Evolutionary conservation across 2,113 vertebrate genomes (phyloP).

Genomic region (Gambusia affinis): DNA sequence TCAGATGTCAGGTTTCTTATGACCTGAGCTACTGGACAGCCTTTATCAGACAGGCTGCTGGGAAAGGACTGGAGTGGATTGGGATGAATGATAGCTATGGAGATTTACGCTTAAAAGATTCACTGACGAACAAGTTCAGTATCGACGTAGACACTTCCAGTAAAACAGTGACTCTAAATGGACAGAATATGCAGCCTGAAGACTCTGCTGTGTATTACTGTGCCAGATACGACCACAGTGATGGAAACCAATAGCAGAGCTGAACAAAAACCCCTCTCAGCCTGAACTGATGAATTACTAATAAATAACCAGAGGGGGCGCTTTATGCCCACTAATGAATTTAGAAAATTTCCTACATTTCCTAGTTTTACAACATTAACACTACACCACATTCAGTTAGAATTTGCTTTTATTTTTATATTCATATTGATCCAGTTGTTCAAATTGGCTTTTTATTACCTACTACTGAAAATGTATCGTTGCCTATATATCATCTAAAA

Average conservation of each 20-base stretch:
- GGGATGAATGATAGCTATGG: rapidly evolving
- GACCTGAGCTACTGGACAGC: background rate
- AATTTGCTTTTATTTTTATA: too few species aligned
- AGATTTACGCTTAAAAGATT: background rate
- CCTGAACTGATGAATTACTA: background rate
- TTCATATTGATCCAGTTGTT: too few species aligned
- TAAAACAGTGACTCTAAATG: conserved; percentile 2
- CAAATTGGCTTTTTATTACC: too few species aligned
- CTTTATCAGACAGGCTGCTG: conserved; percentile 54
- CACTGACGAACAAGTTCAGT: background rate
- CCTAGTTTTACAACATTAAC: too few species aligned
- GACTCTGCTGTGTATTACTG: conserved; percentile 44
- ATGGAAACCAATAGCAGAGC: background rate
- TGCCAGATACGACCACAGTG: background rate
- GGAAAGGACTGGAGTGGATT: background rate
- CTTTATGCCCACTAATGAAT: background rate
- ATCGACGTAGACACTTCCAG: background rate
- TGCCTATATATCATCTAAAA: too few species aligned
- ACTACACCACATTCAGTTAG: too few species aligned
- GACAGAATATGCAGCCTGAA: conserved; percentile 17
- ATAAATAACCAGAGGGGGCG: background rate
- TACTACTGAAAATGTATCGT: too few species aligned
- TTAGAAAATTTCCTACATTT: too few species aligned
- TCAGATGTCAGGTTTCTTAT: background rate
- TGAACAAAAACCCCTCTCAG: conserved; percentile 7